These are phyloP conservation scores for Tragopan temminckii DNA, from an alignment of 2,797 vertebrate species.

Conservation along the genomic window DNA sequence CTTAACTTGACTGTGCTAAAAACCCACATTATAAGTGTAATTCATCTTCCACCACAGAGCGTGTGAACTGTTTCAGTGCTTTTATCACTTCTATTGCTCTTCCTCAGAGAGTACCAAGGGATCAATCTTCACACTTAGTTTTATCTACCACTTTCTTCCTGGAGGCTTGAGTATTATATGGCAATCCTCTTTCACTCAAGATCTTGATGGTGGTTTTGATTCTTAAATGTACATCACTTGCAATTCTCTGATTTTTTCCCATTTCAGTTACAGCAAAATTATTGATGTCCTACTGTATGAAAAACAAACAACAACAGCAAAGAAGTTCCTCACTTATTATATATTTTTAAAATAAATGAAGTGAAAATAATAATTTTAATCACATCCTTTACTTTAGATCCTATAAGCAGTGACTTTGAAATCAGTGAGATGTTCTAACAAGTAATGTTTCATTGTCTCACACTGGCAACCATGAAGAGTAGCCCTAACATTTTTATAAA, in stretches of 20 bases:
- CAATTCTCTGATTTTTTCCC: background rate
- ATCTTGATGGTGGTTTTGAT: background rate
- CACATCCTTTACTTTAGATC: fast-evolving
- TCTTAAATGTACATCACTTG: background rate
- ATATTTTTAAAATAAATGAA: background rate
- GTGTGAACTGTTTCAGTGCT: background rate
- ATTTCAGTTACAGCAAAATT: background rate
- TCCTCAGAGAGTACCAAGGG: background rate
- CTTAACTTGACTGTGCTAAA: constrained; percentile 28
- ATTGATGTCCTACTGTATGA: background rate
- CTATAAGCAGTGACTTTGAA: background rate
- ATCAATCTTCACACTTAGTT: background rate
- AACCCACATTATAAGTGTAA: background rate
- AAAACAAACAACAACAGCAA: background rate
- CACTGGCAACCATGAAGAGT: background rate
- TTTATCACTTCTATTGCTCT: constrained; percentile 6
- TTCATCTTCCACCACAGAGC: background rate
- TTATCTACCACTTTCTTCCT: background rate
- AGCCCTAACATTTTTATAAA: background rate
- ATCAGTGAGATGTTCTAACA: background rate
- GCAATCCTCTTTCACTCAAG: background rate
- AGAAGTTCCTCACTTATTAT: fast-evolving
- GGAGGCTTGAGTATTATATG: background rate
- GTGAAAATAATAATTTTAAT: background rate
- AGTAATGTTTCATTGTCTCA: background rate